Percentiles rank a stretch among this genome's conserved stretches.
Evolutionary conservation across 2,797 vertebrate species (phyloP).

Genomic region (Pristis pectinata): DNA sequence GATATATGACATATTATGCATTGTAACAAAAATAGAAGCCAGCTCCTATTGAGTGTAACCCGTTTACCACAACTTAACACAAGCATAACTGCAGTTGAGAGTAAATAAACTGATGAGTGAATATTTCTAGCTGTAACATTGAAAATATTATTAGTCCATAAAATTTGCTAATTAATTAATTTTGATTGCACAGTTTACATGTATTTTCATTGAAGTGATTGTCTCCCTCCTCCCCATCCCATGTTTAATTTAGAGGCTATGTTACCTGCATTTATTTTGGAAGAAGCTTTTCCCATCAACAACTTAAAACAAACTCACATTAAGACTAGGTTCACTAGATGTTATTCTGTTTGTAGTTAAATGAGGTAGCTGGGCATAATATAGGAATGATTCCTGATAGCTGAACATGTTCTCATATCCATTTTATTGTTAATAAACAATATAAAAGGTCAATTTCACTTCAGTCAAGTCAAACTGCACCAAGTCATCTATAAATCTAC

Average conservation of each 20-base stretch:
- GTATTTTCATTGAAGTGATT: background rate
- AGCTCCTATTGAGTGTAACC: too few relatives aligned
- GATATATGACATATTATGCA: background rate
- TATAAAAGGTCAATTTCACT: conserved; percentile 2
- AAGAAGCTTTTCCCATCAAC: background rate
- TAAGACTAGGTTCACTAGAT: background rate
- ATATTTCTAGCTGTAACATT: background rate
- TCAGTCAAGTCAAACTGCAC: background rate
- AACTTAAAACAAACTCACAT: background rate
- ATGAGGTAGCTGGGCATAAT: background rate
- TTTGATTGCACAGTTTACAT: background rate
- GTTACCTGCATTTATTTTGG: background rate
- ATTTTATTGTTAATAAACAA: background rate
- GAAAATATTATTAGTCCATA: background rate
- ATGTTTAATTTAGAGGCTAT: background rate
- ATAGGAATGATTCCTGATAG: background rate
- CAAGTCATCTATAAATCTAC: background rate
- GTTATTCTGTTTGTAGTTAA: background rate
- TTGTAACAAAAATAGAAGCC: background rate
- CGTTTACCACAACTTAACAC: background rate
- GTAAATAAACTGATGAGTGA: background rate
- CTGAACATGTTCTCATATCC: background rate
- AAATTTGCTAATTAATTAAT: background rate
- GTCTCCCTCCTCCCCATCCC: background rate
- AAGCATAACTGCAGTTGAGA: background rate